phyloP scores from a whole-genome alignment of 2,797 vertebrate species.

The Lepus oiostolus region DNA sequence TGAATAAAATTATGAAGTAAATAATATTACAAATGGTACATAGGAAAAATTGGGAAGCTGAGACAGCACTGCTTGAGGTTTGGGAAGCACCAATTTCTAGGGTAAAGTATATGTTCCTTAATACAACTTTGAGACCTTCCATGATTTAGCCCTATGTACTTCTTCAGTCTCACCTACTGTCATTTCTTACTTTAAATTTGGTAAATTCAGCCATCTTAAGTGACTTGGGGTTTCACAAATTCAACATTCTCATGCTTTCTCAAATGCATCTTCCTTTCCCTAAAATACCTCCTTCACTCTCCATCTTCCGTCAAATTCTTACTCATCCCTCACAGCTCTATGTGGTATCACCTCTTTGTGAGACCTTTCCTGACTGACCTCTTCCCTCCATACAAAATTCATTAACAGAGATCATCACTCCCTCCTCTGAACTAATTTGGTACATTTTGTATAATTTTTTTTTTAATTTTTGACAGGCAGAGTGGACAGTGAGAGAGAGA shows the following conservation, averaged over 20 bases:
- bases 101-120: slow-evolving; percentile 11
- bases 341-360: slow-evolving; percentile 50
- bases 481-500: too few relatives aligned
- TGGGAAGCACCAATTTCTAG: neutral
- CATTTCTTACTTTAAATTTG: slow-evolving; percentile 49
- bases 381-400: slow-evolving; percentile 50
- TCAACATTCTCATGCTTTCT: neutral
- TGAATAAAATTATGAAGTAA: slow-evolving; percentile 66
- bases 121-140: neutral
- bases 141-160: neutral
- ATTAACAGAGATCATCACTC: neutral
- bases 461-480: too few relatives aligned
- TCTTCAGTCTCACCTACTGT: slow-evolving; percentile 21
- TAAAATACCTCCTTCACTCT: neutral
- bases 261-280: slow-evolving; percentile 6
- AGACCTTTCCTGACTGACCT: slow-evolving; percentile 37
- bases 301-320: slow-evolving; percentile 6
- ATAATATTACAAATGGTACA: neutral
- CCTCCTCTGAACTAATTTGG: slow-evolving; percentile 30
- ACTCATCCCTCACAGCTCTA: slow-evolving; percentile 20
- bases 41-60: slow-evolving; percentile 39
- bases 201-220: slow-evolving; percentile 28
- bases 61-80: slow-evolving; percentile 15
- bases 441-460: slow-evolving; percentile 46
- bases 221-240: neutral